These are phyloP conservation scores for Xenopus petersii DNA, from an alignment of 2,797 vertebrate species.

Conservation along the genomic window DNA sequence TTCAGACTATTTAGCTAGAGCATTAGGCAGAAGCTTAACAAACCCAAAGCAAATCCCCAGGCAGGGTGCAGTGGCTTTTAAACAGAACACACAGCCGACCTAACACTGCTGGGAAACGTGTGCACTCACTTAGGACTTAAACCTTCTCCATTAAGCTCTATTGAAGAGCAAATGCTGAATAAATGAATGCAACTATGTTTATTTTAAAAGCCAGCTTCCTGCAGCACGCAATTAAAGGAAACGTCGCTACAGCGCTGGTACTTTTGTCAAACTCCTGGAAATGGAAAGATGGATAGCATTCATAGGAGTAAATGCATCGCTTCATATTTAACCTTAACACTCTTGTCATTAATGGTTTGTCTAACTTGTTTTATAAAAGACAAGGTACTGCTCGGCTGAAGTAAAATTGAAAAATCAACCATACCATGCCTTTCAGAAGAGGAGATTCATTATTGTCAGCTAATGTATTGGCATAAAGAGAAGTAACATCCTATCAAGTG, in stretches of 20 bases:
- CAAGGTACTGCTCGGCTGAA: constrained; percentile 89
- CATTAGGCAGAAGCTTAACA: constrained; percentile 66
- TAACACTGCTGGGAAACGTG: constrained; percentile 74
- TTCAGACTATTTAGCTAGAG: constrained; percentile 63
- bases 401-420: constrained; percentile 96
- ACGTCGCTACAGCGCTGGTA: constrained; percentile 89
- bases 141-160: constrained; percentile 86
- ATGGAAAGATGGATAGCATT: constrained; percentile 97
- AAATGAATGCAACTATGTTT: constrained; percentile 90
- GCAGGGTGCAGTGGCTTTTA: constrained; percentile 70
- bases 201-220: constrained; percentile 91
- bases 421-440: constrained; percentile 96
- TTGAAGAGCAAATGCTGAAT: constrained; percentile 83
- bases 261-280: constrained; percentile 95
- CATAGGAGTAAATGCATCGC: constrained; percentile 84
- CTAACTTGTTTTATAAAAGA: constrained; percentile 85
- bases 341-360: constrained; percentile 92
- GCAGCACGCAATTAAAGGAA: constrained; percentile 89
- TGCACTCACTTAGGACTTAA: constrained; percentile 82
- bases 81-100: constrained; percentile 64
- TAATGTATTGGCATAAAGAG: constrained; percentile 99
- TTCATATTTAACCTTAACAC: constrained; percentile 91
- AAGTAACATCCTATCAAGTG: constrained; percentile 96
- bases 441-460: constrained; percentile 93
- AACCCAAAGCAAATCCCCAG: constrained; percentile 52